Evolutionary conservation across 2,797 vertebrate species (phyloP).

Genomic region (Sparus aurata): DNA sequence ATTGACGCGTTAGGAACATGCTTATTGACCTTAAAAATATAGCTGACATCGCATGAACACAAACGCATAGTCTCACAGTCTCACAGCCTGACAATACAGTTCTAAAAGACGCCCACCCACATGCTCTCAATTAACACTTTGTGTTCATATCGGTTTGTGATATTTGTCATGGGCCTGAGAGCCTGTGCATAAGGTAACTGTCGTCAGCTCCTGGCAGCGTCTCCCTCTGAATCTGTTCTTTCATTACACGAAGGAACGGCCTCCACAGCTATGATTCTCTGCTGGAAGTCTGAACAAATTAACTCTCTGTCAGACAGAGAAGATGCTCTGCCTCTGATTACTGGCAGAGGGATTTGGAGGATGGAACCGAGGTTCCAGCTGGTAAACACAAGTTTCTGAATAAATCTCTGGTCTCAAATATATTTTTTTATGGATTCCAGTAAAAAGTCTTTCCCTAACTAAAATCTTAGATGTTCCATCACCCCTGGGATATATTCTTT

Average conservation of each 20-base stretch:
- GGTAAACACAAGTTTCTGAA: not conserved
- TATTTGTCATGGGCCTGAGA: constrained; percentile 58
- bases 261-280: constrained; percentile 1
- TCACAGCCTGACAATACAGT: constrained; percentile 9
- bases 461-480: not conserved
- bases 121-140: constrained; percentile 60
- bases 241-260: constrained; percentile 8
- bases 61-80: not conserved
- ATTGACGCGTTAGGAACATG: not conserved
- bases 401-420: not conserved
- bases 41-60: constrained; percentile 16
- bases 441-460: not conserved
- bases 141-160: constrained; percentile 43
- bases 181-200: constrained; percentile 43
- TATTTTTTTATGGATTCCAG: not conserved
- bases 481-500: not conserved
- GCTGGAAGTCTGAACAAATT: constrained; percentile 10
- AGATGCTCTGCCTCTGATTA: constrained; percentile 1
- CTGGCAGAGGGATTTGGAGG: not conserved
- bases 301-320: not conserved
- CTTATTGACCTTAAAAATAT: constrained; percentile 36
- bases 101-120: constrained; percentile 10
- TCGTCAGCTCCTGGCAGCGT: constrained; percentile 35
- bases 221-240: constrained; percentile 14
- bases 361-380: not conserved